A percentile compares a stretch with the other conserved stretches of the same genome.
These are phyloP conservation scores for Stichopus chloronotus DNA, from an alignment of 35 echinoderm and acorn worm species.

Conservation along the genomic window DNA sequence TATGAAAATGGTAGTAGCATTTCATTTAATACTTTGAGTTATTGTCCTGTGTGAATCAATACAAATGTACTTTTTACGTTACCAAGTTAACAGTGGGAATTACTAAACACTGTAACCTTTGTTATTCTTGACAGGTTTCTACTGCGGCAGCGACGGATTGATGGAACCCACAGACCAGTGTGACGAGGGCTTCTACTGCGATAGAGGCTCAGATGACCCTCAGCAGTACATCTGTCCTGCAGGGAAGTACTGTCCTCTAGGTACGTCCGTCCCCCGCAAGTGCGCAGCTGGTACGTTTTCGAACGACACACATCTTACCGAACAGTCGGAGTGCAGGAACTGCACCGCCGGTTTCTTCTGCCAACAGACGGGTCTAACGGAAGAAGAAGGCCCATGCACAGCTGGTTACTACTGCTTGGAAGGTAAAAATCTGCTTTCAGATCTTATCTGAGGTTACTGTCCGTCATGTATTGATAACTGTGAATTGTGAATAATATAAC, in stretches of 20 bases:
- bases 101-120: too few relatives aligned
- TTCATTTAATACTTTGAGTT: too few relatives aligned
- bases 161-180: slow-evolving; percentile 71
- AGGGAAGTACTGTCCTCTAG: slow-evolving; percentile 79
- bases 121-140: slow-evolving; percentile 61
- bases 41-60: too few relatives aligned
- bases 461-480: too few relatives aligned
- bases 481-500: too few relatives aligned
- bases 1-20: too few relatives aligned
- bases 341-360: slow-evolving; percentile 95
- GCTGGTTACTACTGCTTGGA: slow-evolving; percentile 91
- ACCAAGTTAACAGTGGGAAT: too few relatives aligned
- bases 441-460: too few relatives aligned
- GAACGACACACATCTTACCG: slow-evolving; percentile 83
- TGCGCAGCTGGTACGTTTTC: slow-evolving; percentile 87
- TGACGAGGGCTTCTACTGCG: slow-evolving; percentile 83
- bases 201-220: slow-evolving; percentile 66
- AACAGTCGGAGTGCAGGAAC: slow-evolving; percentile 70
- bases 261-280: slow-evolving; percentile 71
- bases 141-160: slow-evolving; percentile 75
- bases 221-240: slow-evolving; percentile 87
- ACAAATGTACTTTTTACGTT: too few relatives aligned
- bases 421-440: too few relatives aligned
- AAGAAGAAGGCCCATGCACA: slow-evolving; percentile 75
- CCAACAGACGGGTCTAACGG: slow-evolving; percentile 81